phyloP scores from a whole-genome alignment of 2,797 vertebrate species.

The Xerus rutilus region DNA sequence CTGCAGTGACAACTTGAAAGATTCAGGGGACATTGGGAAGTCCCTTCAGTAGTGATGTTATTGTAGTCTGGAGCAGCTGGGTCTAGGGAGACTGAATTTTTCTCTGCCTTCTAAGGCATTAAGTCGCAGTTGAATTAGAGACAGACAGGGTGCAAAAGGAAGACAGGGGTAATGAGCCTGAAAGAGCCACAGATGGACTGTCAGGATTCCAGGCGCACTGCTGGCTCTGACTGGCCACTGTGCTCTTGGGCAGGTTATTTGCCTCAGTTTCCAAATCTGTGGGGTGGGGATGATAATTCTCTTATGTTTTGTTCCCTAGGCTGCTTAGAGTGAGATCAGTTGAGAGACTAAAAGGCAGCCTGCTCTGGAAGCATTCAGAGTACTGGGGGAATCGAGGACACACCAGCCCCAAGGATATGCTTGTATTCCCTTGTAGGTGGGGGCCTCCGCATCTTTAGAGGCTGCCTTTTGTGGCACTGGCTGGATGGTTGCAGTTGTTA shows the following conservation, averaged over 20 bases:
- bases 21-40: not conserved
- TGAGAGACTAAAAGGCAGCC: not conserved
- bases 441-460: not conserved
- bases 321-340: not conserved
- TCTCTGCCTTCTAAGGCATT: not conserved
- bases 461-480: not conserved
- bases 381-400: too few relatives aligned
- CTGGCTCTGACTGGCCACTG: not conserved
- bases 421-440: not conserved
- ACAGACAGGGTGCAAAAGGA: not conserved
- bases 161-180: not conserved
- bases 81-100: not conserved
- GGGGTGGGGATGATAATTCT: not conserved
- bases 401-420: not conserved
- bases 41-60: not conserved
- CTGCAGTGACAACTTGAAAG: not conserved
- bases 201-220: not conserved
- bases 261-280: slow-evolving; percentile 30
- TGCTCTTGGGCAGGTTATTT: not conserved
- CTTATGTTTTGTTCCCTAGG: not conserved
- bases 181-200: not conserved
- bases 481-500: not conserved
- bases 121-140: not conserved
- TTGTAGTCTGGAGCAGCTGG: not conserved
- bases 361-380: not conserved